Base-by-base conservation (phyloP, 2,113 vertebrate species). In the Numenius arquata region DNA sequence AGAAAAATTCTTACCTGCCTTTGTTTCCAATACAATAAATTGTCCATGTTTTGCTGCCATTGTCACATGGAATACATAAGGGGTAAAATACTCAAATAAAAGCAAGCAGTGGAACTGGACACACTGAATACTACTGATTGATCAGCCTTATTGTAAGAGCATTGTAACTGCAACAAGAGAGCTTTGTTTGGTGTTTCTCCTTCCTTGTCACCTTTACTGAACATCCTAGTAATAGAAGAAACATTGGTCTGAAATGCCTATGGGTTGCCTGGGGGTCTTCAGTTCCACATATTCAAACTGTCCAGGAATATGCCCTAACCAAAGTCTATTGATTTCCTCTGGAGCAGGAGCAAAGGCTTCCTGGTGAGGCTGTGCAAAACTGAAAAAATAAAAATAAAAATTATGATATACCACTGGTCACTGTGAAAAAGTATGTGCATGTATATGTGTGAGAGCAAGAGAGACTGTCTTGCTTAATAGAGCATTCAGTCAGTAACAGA, bases 241-340 rank as follows among this genome's bases (percentile, higher is more conserved):
- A 63, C 1, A 4, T 1, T 2, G 10, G 4, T 84, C 41, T 92
- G 59, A 91, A 89, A 32, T 34, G 1, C 7, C 27, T 6, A 6
- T 1, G 18, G 0, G 0, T 38, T 50, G 5, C 21, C 30, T 40
- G 8, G 12, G 2, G 2, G 6, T 68, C 8, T 84, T 80, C 65
- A 62, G 25, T 1, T 41, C 8, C 45, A 16, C 5, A 1, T 55
- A 47, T 34, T 81, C 5, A 2, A 2, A 41, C 40, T 47, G 9
- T 11, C 27, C 17, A 34, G 27, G 5, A 74, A 70, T 15, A 48
- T 14, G 4, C 2, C 25, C 3, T 71, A 55, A 66, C 2, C 27
- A 70, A 53, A 61, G 4, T 2, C 6, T 41, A 14, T 16, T 3
- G 3, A 2, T 59, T 38, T 88, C n/a, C 79, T 83, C 48, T 22